These are phyloP conservation scores for Caenorhabditis plicata DNA, from an alignment of 2,888 invertebrate species.

Conservation along the genomic window DNA sequence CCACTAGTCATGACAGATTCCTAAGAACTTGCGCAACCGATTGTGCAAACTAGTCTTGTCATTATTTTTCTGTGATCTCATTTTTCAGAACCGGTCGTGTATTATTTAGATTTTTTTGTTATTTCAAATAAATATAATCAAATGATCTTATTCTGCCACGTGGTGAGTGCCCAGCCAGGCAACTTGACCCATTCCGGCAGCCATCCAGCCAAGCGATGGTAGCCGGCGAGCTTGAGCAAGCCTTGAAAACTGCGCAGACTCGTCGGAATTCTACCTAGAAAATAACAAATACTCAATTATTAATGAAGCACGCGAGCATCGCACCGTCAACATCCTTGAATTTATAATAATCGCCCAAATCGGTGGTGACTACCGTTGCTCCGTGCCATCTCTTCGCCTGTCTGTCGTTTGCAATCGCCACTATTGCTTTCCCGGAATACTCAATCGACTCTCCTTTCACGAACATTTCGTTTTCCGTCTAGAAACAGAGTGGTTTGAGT, in stretches of 20 bases:
- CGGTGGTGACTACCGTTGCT: conserved; percentile 25
- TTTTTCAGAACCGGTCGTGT: too few species aligned
- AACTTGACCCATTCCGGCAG: conserved; percentile 27
- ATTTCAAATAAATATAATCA: not conserved
- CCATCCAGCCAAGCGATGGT: conserved; percentile 23
- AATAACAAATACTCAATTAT: conserved; percentile 1
- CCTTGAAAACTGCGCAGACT: conserved; percentile 32
- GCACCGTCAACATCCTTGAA: conserved; percentile 34
- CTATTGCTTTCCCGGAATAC: conserved; percentile 31
- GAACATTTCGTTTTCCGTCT: conserved; percentile 39
- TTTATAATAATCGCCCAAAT: conserved; percentile 28
- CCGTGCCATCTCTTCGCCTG: conserved; percentile 16
- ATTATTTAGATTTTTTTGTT: too few species aligned
- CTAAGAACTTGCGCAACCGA: too few species aligned
- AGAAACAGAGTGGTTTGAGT: conserved; percentile 1
- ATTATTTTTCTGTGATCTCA: not conserved
- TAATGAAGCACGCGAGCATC: not conserved
- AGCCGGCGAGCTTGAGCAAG: conserved; percentile 23
- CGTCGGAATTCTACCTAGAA: conserved; percentile 31
- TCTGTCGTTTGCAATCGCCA: conserved; percentile 20
- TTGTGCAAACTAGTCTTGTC: too few species aligned
- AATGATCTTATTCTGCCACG: conserved; percentile 33
- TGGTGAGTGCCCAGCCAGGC: conserved; percentile 37
- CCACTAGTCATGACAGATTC: conserved; percentile 6
- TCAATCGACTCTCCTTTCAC: conserved; percentile 36